A percentile compares a stretch with the other conserved stretches of the same genome.
phyloP scores from a whole-genome alignment of 2,113 vertebrate genomes.

The Shinisaurus crocodilurus region DNA sequence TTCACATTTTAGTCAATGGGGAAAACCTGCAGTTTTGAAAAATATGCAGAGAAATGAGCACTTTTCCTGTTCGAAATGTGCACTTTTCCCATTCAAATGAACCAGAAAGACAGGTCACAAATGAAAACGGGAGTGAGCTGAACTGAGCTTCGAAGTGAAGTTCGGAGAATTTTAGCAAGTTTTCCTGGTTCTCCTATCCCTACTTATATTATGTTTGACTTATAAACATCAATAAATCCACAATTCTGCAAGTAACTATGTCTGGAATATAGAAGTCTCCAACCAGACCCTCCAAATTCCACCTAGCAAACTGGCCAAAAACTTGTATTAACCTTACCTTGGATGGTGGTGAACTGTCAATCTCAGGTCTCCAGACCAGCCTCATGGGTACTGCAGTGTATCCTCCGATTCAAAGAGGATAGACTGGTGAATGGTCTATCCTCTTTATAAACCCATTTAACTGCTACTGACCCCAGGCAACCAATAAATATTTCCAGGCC shows the following conservation, averaged over 20 bases:
- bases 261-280: not conserved
- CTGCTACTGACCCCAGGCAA: too few relatives aligned
- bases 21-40: too few relatives aligned
- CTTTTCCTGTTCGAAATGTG: not conserved
- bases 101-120: too few relatives aligned
- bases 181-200: not conserved
- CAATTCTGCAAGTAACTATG: not conserved
- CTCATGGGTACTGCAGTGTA: not conserved
- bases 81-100: not conserved
- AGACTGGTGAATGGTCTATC: not conserved
- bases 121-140: too few relatives aligned
- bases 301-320: not conserved
- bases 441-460: too few relatives aligned
- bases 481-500: not conserved
- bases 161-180: too few relatives aligned
- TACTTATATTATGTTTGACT: not conserved
- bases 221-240: not conserved
- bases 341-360: not conserved
- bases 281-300: not conserved
- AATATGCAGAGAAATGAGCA: too few relatives aligned
- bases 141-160: too few relatives aligned
- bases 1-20: too few relatives aligned
- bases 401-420: not conserved
- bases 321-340: not conserved
- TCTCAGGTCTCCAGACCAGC: not conserved